Evolutionary conservation across 1,140 invertebrate species (phyloP).

Genomic region (Papilio machaon): DNA sequence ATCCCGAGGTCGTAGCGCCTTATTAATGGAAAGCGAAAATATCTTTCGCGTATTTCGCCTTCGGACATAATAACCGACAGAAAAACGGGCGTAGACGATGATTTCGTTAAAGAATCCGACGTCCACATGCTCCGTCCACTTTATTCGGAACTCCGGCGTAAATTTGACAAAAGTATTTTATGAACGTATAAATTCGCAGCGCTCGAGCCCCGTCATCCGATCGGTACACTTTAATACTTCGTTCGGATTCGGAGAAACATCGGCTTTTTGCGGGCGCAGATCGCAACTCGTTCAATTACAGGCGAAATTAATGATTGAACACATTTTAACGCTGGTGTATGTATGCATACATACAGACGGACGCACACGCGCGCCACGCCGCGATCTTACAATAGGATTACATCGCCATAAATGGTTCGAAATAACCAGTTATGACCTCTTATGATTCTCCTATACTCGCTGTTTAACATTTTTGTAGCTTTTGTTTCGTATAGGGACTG

Average conservation of each 20-base stretch:
- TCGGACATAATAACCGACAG: constrained; percentile 68
- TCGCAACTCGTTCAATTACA: constrained; percentile 77
- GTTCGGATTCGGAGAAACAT: constrained; percentile 69
- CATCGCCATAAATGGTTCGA: constrained; percentile 74
- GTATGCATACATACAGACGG: constrained; percentile 51
- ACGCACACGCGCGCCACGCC: constrained; percentile 47
- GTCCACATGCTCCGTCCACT: constrained; percentile 52
- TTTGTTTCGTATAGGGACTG: constrained; percentile 75
- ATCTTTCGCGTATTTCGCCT: constrained; percentile 51
- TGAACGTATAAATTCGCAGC: constrained; percentile 77
- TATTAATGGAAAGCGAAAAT: constrained; percentile 46
- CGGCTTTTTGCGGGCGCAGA: constrained; percentile 67
- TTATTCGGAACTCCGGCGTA: constrained; percentile 70
- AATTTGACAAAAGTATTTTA: constrained; percentile 81
- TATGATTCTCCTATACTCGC: constrained; percentile 71
- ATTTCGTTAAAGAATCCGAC: constrained; percentile 76
- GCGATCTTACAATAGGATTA: constrained; percentile 76
- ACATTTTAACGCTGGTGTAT: constrained; percentile 64
- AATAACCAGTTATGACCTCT: constrained; percentile 77
- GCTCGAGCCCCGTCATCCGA: constrained; percentile 58
- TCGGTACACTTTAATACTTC: constrained; percentile 66
- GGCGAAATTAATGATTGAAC: constrained; percentile 79
- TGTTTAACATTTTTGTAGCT: constrained; percentile 75
- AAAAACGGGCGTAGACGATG: constrained; percentile 69
- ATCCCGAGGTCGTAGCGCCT: constrained; percentile 41